Evolutionary conservation across 2,888 invertebrate species (phyloP).

Genomic region (Sphaerophoria rueppellii): DNA sequence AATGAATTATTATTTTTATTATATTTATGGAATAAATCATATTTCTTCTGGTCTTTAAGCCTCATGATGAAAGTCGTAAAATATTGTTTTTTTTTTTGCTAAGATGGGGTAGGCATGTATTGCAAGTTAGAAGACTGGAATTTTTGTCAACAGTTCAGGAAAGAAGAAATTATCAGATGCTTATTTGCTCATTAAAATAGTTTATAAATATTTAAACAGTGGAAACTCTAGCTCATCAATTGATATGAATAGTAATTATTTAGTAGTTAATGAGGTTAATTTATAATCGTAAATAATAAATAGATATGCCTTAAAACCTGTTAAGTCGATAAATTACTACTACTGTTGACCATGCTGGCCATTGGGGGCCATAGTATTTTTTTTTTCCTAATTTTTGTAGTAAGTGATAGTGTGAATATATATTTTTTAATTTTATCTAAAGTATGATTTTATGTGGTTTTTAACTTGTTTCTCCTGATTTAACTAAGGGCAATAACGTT

Average conservation of each 20-base stretch:
- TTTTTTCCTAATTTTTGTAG: not conserved
- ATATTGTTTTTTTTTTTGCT: constrained; percentile 1
- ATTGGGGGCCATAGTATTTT: too few relatives aligned
- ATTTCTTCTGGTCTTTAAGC: constrained; percentile 16
- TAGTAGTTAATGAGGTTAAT: constrained; percentile 16
- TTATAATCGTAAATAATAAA: constrained; percentile 30
- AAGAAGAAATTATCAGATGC: constrained; percentile 11
- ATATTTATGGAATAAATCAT: constrained; percentile 45
- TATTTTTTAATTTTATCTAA: constrained; percentile 11
- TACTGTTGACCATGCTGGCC: constrained; percentile 7
- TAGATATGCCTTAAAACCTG: constrained; percentile 13
- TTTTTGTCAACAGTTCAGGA: not conserved
- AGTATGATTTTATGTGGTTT: constrained; percentile 29
- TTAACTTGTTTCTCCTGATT: constrained; percentile 18
- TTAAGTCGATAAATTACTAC: constrained; percentile 26
- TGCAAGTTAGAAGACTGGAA: constrained; percentile 5
- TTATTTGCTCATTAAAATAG: constrained; percentile 30
- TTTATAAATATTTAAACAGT: constrained; percentile 39
- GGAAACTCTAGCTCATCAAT: constrained; percentile 1
- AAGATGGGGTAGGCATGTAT: not conserved
- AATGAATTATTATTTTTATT: constrained; percentile 35
- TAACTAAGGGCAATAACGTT: constrained; percentile 8
- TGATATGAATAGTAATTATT: constrained; percentile 21
- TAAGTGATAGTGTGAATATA: constrained; percentile 15
- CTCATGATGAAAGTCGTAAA: constrained; percentile 28